phyloP scores from a whole-genome alignment of 2,888 invertebrate species.

The Phaonia tiefii region DNA sequence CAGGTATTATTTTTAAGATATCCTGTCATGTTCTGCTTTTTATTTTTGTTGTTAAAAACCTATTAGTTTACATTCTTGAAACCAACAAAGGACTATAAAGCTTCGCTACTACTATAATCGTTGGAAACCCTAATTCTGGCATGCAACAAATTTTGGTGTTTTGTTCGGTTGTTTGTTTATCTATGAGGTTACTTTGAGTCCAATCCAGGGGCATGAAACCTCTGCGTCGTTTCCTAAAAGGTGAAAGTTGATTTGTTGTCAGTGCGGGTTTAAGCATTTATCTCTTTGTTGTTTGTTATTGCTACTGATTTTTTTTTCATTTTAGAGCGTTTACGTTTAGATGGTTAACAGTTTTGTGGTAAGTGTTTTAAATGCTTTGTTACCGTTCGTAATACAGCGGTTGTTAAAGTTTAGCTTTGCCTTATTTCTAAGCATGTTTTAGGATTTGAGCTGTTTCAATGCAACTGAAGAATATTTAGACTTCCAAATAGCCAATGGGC shows the following conservation, averaged over 20 bases:
- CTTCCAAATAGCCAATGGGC: too few species aligned
- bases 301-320: neutral
- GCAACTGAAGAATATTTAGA: too few species aligned
- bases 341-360: conserved; percentile 33
- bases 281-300: neutral
- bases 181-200: neutral
- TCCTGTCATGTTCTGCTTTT: too few species aligned
- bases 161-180: conserved; percentile 1
- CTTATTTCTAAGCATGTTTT: too few species aligned
- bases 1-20: too few species aligned
- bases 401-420: too few species aligned
- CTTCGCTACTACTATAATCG: neutral
- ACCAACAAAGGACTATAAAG: too few species aligned
- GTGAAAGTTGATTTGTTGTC: neutral
- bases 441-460: too few species aligned
- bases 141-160: conserved; percentile 29
- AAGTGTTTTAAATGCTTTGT: conserved; percentile 34
- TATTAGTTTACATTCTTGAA: neutral
- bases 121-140: conserved; percentile 8
- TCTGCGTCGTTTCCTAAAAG: conserved; percentile 5
- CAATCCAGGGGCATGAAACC: neutral
- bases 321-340: conserved; percentile 6
- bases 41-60: too few species aligned
- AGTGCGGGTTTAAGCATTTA: neutral
- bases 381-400: too few species aligned